These are phyloP conservation scores for Temnothorax longispinosus DNA, from an alignment of 1,140 invertebrate species.

Conservation along the genomic window DNA sequence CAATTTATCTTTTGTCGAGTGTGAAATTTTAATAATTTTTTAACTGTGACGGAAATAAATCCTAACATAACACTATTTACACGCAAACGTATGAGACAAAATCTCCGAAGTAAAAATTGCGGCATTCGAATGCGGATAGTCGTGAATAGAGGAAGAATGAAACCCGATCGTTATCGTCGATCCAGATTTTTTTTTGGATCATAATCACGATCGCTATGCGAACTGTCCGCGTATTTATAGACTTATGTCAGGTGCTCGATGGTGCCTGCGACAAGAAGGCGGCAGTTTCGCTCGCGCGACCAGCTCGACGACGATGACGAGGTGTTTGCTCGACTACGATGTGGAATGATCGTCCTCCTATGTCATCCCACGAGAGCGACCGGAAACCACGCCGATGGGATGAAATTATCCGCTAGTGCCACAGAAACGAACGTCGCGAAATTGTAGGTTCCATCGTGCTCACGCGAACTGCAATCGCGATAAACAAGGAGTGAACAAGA, in stretches of 20 bases:
- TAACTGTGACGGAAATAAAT: background rate
- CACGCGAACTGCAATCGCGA: constrained; percentile 19
- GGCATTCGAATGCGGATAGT: background rate
- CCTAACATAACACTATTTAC: background rate
- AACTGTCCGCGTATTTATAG: constrained; percentile 72
- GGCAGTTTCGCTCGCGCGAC: constrained; percentile 64
- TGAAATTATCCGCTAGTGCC: constrained; percentile 28
- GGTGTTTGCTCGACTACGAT: constrained; percentile 66
- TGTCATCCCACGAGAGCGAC: constrained; percentile 52
- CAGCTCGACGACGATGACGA: constrained; percentile 67
- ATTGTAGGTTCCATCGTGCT: constrained; percentile 7
- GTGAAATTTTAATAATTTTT: background rate
- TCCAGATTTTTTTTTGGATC: constrained; percentile 59
- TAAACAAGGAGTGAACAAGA: background rate
- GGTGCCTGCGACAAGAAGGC: constrained; percentile 57
- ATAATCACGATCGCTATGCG: constrained; percentile 66
- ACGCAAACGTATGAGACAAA: background rate
- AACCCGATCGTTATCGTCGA: background rate
- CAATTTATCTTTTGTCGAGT: background rate
- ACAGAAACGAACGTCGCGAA: constrained; percentile 19
- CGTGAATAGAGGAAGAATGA: background rate
- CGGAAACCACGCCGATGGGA: background rate
- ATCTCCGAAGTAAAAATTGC: background rate
- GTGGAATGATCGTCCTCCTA: constrained; percentile 75
- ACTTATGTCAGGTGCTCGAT: constrained; percentile 67